Evolutionary conservation across 2,113 vertebrate genomes (phyloP).

Genomic region (Chloropsis cyanopogon): DNA sequence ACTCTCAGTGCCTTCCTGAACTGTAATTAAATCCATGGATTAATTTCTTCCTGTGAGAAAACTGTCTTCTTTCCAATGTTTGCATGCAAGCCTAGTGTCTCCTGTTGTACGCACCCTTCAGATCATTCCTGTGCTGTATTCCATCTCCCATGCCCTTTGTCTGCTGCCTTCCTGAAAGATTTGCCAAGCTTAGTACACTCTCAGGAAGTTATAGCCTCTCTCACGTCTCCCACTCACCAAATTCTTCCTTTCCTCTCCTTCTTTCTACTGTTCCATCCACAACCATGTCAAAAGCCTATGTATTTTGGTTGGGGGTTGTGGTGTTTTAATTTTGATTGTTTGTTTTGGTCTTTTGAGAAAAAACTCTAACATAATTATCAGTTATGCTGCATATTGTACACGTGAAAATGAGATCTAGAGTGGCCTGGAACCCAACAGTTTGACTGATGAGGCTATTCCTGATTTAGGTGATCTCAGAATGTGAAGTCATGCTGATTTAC

Average conservation of each 20-base stretch:
- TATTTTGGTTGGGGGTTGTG: background rate
- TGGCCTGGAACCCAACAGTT: background rate
- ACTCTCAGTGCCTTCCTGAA: background rate
- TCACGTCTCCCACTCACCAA: background rate
- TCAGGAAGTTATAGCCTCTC: background rate
- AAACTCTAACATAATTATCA: background rate
- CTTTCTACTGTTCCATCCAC: background rate
- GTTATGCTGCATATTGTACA: accelerated
- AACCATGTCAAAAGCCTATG: background rate
- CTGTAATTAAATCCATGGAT: background rate
- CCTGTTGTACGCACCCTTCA: background rate
- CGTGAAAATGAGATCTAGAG: background rate
- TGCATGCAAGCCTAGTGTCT: background rate
- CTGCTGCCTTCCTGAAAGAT: background rate
- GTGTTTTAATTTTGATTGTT: background rate
- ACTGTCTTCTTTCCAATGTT: background rate
- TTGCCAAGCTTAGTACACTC: background rate
- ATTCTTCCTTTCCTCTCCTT: background rate
- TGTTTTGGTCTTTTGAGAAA: background rate
- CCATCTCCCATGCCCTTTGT: background rate
- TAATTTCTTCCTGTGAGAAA: background rate
- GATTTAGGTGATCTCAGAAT: background rate
- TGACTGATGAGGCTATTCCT: background rate
- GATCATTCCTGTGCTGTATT: background rate
- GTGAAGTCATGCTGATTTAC: background rate